Evolutionary conservation across 2,113 vertebrate genomes (phyloP).

Genomic region (Phalacrocorax aristotelis): DNA sequence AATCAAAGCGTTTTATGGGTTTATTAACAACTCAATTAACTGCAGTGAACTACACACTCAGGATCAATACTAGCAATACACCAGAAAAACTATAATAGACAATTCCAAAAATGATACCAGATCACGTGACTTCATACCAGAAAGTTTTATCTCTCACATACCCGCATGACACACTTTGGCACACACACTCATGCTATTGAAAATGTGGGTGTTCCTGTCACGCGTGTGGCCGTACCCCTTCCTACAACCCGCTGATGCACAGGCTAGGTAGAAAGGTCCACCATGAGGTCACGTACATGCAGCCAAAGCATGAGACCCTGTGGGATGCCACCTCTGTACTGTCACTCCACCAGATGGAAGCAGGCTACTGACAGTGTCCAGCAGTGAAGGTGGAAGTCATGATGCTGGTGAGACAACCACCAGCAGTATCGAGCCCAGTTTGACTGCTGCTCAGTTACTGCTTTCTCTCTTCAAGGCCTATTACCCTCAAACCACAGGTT

Average conservation of each 20-base stretch:
- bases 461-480: not conserved
- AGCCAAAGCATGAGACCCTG: not conserved
- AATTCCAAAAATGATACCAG: not conserved
- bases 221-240: rapidly evolving
- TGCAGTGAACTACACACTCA: not conserved
- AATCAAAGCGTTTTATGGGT: not conserved
- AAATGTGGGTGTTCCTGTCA: rapidly evolving
- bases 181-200: too few species aligned
- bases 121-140: not conserved
- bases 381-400: not conserved
- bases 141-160: not conserved
- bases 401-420: not conserved
- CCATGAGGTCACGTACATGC: rapidly evolving
- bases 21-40: not conserved
- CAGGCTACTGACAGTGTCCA: not conserved
- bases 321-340: rapidly evolving
- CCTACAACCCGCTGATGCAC: not conserved
- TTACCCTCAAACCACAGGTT: rapidly evolving
- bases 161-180: rapidly evolving
- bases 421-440: not conserved
- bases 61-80: not conserved
- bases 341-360: not conserved
- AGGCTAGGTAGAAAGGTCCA: not conserved
- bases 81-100: not conserved
- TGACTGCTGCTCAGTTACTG: not conserved